Evolutionary conservation across 2,888 invertebrate genomes (phyloP), one percentile per base, ranked within the genome.

Genomic region (Drosophila aldrichi): DNA sequence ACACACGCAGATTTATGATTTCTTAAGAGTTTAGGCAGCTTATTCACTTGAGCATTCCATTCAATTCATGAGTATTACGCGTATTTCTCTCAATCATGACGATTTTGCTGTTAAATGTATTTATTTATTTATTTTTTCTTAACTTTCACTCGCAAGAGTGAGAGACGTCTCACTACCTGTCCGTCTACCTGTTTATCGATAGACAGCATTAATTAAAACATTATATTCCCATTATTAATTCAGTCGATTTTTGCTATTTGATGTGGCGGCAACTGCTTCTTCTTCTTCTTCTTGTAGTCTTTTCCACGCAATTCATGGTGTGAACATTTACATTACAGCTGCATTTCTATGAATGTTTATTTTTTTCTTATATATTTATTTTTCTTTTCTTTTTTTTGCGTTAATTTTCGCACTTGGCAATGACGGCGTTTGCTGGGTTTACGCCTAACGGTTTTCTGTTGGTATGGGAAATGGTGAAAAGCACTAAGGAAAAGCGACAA

Each of bases 191-290:
- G 58, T 40, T 58, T 62, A 71, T 75, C 70, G 64, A 82, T 78
- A 74, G 81, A 82, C 81, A 86, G 60, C 71, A 86, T 76, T 84
- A 88, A 84, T 84, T 88, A 86, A 84, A 74, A 72, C 83, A 88
- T 88, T 88, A 62, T 88, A 84, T 88, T 78, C 81, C 73, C 84
- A 86, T 88, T 88, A 88, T 88, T 83, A 88, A 78, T 71, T 72
- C 70, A 61, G 65, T 65, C 66, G 62, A 74, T 70, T 68, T 70
- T 79, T 58, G 48, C 76, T 58, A 63, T 68, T 76, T 51, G 32
- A 5, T 34, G 52, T 44, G 57, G 44, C 68, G 48, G 55, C 58
- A 22, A 54, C 74, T 59, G 43, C 7, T 29, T 2, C 46, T 46
- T 16, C 46, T 4, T 22, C 46, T 46, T 25, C 9, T 9, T 46